Evolutionary conservation across 2,797 vertebrate species (phyloP), one percentile per base, ranked within the genome.

Genomic region (Champsocephalus gunnari): DNA sequence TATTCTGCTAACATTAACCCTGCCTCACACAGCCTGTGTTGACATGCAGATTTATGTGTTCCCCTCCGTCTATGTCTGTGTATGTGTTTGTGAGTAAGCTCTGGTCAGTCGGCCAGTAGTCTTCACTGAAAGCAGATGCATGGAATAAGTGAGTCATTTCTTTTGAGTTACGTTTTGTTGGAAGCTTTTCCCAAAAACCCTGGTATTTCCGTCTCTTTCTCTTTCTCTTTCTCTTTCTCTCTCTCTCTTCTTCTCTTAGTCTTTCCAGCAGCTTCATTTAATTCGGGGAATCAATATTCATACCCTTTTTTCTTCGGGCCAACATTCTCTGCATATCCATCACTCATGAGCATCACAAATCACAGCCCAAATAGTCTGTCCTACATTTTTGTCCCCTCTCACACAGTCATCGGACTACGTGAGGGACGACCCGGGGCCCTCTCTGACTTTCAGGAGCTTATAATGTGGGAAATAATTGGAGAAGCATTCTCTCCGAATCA

Each of bases 341-440:
- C 85, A 84, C 80, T 87, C 90, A 71, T 67, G 85, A 92, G 85
- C 64, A 32, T 85, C 85, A 77, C 88, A 91, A 92, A 90, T 93
- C 89, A 91, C 66, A 63, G 63, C 61, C 64, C 62, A 91, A 87
- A 92, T 80, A 82, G 87, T 79, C 81, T 83, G 75, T 78, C 92
- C 77, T 74, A 83, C 81, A 87, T 88, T 84, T 87, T 77, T 80
- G 74, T 84, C 73, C 74, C 54, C 70, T 83, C 67, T 68, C 65
- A 65, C 71, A 65, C 71, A 59, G 80, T 87, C 85, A 74, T 81
- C 58, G 34, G 70, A 72, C 74, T 67, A 54, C 76, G 85, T 81
- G 83, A 89, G 75, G 66, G 79, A 88, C 85, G 82, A 85, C 87
- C 47, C 8, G 66, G 50, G 82, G 76, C 67, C 59, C 75, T 72